These are phyloP conservation scores for Bombus picipes DNA, from an alignment of 1,140 invertebrate species.

Conservation along the genomic window DNA sequence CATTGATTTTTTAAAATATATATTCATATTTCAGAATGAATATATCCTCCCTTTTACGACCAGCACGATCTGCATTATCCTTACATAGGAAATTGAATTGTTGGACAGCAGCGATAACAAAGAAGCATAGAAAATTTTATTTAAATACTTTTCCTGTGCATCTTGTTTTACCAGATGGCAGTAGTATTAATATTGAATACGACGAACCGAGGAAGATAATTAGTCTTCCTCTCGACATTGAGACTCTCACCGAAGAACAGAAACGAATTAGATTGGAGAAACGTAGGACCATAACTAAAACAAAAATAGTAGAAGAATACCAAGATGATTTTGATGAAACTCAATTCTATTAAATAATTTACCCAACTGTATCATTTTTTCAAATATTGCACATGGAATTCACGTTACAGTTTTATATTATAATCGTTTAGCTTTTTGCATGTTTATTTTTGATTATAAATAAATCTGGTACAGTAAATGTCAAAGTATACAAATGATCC, in stretches of 20 bases:
- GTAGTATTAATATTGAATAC: constrained; percentile 91
- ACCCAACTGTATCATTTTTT: neutral
- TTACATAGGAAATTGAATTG: constrained; percentile 83
- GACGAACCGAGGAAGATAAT: constrained; percentile 93
- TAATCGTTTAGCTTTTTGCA: neutral
- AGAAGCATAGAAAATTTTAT: constrained; percentile 87
- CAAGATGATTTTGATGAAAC: constrained; percentile 90
- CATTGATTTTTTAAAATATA: neutral
- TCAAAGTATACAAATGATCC: neutral
- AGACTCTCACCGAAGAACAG: constrained; percentile 87
- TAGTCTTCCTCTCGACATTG: constrained; percentile 91
- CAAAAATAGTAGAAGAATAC: constrained; percentile 88
- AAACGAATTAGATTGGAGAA: constrained; percentile 85
- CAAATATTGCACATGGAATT: neutral
- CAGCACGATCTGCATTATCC: constrained; percentile 1
- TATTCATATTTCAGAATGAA: constrained; percentile 71
- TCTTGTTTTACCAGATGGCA: constrained; percentile 92
- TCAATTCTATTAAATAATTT: constrained; percentile 74
- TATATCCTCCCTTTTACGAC: constrained; percentile 29
- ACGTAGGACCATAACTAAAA: constrained; percentile 89
- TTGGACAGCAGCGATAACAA: constrained; percentile 87
- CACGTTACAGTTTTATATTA: neutral
- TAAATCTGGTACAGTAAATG: neutral
- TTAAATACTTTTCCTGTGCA: constrained; percentile 89
- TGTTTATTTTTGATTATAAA: neutral